Evolutionary conservation across 2,888 invertebrate genomes (phyloP).

Genomic region (Adela reaumurella): DNA sequence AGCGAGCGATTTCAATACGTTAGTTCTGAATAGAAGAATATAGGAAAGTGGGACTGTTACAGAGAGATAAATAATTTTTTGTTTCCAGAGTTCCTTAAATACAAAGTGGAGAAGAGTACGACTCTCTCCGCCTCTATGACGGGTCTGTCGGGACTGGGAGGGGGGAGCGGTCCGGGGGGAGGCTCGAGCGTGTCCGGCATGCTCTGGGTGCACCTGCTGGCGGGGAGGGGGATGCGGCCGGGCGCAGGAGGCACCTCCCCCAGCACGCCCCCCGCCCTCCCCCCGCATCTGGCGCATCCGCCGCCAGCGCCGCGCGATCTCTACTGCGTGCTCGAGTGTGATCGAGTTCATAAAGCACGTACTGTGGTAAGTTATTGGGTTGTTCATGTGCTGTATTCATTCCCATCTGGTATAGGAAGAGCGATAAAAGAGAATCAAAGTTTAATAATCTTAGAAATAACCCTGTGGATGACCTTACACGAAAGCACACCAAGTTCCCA

Average conservation of each 20-base stretch:
- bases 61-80: too few species aligned
- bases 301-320: slow-evolving; percentile 69
- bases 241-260: slow-evolving; percentile 61
- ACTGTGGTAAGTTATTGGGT: slow-evolving; percentile 79
- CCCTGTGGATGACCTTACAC: too few species aligned
- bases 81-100: slow-evolving; percentile 78
- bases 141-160: slow-evolving; percentile 41
- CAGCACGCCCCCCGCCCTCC: slow-evolving; percentile 68
- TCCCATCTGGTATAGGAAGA: too few species aligned
- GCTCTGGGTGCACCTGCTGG: slow-evolving; percentile 85
- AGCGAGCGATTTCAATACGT: too few species aligned
- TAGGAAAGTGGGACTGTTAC: too few species aligned
- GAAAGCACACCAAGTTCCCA: too few species aligned
- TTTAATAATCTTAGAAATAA: too few species aligned
- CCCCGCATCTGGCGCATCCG: slow-evolving; percentile 45
- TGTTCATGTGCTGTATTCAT: neutral
- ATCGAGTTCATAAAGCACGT: slow-evolving; percentile 92
- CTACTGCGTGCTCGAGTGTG: slow-evolving; percentile 97
- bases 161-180: slow-evolving; percentile 16
- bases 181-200: slow-evolving; percentile 75
- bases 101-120: slow-evolving; percentile 76
- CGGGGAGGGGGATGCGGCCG: slow-evolving; percentile 81
- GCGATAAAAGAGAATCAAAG: too few species aligned
- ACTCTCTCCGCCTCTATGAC: slow-evolving; percentile 58
- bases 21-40: too few species aligned